Evolutionary conservation across 2,797 vertebrate species (phyloP).

Genomic region (Fistularia commersonii): DNA sequence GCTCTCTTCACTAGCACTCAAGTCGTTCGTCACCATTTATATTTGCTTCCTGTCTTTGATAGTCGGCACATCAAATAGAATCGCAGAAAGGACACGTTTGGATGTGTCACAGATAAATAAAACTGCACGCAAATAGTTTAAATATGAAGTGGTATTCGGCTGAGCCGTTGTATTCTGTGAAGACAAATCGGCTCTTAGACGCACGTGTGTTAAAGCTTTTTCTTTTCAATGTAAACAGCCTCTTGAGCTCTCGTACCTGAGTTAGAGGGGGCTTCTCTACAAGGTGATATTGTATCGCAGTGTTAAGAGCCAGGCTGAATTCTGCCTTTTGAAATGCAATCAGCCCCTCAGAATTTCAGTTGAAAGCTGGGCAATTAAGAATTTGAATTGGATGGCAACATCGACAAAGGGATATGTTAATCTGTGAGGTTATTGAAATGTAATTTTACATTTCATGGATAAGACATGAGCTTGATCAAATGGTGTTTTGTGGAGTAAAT

Average conservation of each 20-base stretch:
- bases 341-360: slow-evolving; percentile 60
- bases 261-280: slow-evolving; percentile 56
- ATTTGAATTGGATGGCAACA: slow-evolving; percentile 60
- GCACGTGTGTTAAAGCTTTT: slow-evolving; percentile 43
- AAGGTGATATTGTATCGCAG: slow-evolving; percentile 60
- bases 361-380: slow-evolving; percentile 70
- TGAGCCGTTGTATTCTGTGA: slow-evolving; percentile 60
- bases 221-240: slow-evolving; percentile 67
- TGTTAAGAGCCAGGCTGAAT: slow-evolving; percentile 65
- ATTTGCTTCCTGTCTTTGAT: slow-evolving; percentile 73
- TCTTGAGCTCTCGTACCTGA: slow-evolving; percentile 71
- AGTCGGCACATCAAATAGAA: slow-evolving; percentile 74
- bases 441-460: slow-evolving; percentile 65
- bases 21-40: slow-evolving; percentile 67
- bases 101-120: slow-evolving; percentile 67
- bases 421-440: slow-evolving; percentile 59
- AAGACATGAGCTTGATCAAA: slow-evolving; percentile 60
- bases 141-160: slow-evolving; percentile 65
- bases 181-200: slow-evolving; percentile 65
- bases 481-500: slow-evolving; percentile 52
- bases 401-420: slow-evolving; percentile 67
- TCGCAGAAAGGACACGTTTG: slow-evolving; percentile 64
- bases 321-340: slow-evolving; percentile 75
- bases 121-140: slow-evolving; percentile 61
- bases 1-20: slow-evolving; percentile 57